Evolutionary conservation across 2,797 vertebrate genomes (phyloP).

Genomic region (Rhynchotus rufescens): DNA sequence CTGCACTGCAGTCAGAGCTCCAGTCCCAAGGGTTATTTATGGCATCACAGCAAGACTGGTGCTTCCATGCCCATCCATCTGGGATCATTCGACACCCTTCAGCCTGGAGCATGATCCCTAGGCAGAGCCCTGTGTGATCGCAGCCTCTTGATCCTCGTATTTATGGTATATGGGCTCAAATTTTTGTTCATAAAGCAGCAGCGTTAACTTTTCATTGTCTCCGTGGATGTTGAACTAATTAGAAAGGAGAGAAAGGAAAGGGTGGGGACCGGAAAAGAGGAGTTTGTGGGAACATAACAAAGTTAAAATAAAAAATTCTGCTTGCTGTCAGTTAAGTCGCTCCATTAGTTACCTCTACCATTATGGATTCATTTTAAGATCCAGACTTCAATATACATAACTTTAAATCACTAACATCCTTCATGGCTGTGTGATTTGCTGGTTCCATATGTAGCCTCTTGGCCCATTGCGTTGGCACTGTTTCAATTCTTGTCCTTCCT

Average conservation of each 20-base stretch:
- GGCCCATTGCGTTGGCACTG: slow-evolving; percentile 77
- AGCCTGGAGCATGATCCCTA: fast-evolving
- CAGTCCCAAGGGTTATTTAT: background rate
- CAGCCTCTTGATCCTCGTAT: background rate
- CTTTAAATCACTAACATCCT: slow-evolving; percentile 87
- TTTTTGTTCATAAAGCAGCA: slow-evolving; percentile 9
- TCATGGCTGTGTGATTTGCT: slow-evolving; percentile 82
- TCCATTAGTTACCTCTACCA: slow-evolving; percentile 83
- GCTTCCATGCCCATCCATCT: fast-evolving
- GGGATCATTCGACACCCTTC: background rate
- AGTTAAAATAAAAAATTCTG: slow-evolving; percentile 38
- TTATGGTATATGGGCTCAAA: slow-evolving; percentile 36
- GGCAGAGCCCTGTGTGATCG: background rate
- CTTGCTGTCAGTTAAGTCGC: slow-evolving; percentile 72
- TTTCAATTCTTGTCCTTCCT: slow-evolving; percentile 78
- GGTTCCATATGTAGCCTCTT: slow-evolving; percentile 85
- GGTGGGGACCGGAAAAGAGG: slow-evolving; percentile 45
- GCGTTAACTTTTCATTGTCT: slow-evolving; percentile 21
- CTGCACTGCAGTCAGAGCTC: fast-evolving
- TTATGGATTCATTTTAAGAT: slow-evolving; percentile 83
- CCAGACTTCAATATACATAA: slow-evolving; percentile 81
- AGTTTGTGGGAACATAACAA: slow-evolving; percentile 61
- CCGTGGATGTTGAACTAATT: background rate
- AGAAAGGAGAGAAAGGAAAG: slow-evolving; percentile 44
- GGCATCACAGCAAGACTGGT: fast-evolving